Conservation (phyloP, 2,888 invertebrate species). For the Eupithecia tripunctaria region DNA sequence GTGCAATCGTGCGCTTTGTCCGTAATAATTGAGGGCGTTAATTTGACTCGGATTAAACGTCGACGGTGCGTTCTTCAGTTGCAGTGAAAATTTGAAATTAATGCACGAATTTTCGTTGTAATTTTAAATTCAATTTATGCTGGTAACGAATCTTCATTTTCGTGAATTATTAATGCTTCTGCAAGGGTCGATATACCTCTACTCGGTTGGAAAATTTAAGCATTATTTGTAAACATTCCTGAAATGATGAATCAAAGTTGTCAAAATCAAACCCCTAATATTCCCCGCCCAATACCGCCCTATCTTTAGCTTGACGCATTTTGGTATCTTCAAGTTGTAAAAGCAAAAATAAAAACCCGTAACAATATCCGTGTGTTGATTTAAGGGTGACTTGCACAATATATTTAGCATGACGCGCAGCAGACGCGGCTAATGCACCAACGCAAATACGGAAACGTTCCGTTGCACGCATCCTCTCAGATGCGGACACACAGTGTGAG, state of each 20-base stretch:
- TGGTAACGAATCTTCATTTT: background rate
- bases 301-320: too few species aligned
- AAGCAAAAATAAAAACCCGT: background rate
- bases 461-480: conserved; percentile 35
- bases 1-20: conserved; percentile 2
- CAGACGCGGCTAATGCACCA: conserved; percentile 32
- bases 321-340: too few species aligned
- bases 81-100: conserved; percentile 6
- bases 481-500: conserved; percentile 33
- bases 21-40: conserved; percentile 4
- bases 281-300: too few species aligned
- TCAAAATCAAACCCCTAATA: background rate
- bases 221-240: too few species aligned
- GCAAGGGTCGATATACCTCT: background rate
- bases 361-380: background rate
- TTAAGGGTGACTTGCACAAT: background rate
- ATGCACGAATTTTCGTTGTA: background rate
- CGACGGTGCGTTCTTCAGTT: conserved; percentile 14
- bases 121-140: background rate
- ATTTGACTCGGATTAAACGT: conserved; percentile 1
- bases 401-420: conserved; percentile 26
- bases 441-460: conserved; percentile 28
- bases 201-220: background rate
- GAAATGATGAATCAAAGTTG: background rate
- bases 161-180: background rate